Base-by-base conservation (phyloP, 2,888 invertebrate species). In the Cephus rjabovi region DNA sequence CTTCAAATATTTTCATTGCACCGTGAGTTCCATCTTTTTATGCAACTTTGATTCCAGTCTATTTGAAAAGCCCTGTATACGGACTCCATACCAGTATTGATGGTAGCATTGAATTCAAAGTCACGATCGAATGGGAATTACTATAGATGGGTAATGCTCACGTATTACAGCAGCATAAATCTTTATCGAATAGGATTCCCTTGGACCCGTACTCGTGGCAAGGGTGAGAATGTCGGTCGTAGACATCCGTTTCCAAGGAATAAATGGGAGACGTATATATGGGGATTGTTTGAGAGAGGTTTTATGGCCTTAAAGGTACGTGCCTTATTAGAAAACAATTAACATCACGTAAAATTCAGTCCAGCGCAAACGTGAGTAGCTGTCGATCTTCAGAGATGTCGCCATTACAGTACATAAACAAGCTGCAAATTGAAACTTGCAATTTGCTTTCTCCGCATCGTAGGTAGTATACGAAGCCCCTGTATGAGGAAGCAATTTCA, bases 301-400 rank as follows among this genome's bases (percentile, higher is more conserved):
- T 86, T 83, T 84, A 83, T 77, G 81, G 79, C 73, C 75, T 68
- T 30, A 56, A 74, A 69, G 73, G 73, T 77, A 82, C 84, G 81
- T 83, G 79, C 79, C 77, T 75, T 76, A 75, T 81, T 76, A 79
- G 73, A 75, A 73, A 69, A 74, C 78, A 79, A 85, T 84, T 80
- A 82, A 83, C 81, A 70, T n/a, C 70, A 11, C 3, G 1, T 30
- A 15, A 30, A 70, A 40, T 40, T 40, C 1, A 12, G 4, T 40
- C 15, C 37, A 15, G 4, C 4, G 15, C 4, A 40, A 40, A 40
- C 15, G 15, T 40, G 12, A 15, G 37, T 40, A 4, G 4, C 15
- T 40, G 37, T 4, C 4, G 37, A 40, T 4, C 12, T 40, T 40
- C 4, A 12, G 4, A 4, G 0, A 37, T 15, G 37, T 15, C 37